These are phyloP conservation scores for Malthinus flaveolus DNA, from an alignment of 2,888 invertebrate species.

Conservation along the genomic window DNA sequence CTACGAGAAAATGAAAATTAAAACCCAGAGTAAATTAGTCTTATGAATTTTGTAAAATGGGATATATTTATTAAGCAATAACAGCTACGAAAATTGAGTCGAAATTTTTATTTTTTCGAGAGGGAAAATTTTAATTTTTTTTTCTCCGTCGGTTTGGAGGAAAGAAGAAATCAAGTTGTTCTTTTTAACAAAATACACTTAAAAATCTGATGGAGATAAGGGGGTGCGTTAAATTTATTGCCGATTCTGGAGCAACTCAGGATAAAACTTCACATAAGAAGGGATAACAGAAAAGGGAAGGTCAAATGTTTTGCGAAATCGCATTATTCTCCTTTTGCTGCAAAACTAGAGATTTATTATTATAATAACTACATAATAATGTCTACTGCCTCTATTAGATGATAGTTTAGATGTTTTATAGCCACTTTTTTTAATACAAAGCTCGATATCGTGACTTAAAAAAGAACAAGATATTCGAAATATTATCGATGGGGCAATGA, in stretches of 20 bases:
- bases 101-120: background rate
- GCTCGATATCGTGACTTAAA: background rate
- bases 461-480: background rate
- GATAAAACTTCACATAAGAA: conserved; percentile 44
- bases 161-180: conserved; percentile 32
- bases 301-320: conserved; percentile 44
- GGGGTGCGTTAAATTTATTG: conserved; percentile 42
- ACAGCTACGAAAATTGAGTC: conserved; percentile 6
- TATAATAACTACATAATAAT: conserved; percentile 51
- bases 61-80: conserved; percentile 31
- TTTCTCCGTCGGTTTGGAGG: conserved; percentile 10
- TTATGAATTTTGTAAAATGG: conserved; percentile 43
- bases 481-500: conserved; percentile 1
- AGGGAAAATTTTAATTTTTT: conserved; percentile 13
- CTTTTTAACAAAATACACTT: conserved; percentile 32
- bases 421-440: conserved; percentile 26
- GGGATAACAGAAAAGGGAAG: conserved; percentile 42
- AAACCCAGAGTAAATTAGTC: conserved; percentile 48
- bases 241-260: conserved; percentile 35
- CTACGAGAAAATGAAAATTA: conserved; percentile 50
- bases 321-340: conserved; percentile 43
- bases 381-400: conserved; percentile 43
- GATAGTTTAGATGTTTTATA: conserved; percentile 43
- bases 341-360: conserved; percentile 45
- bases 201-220: conserved; percentile 35